phyloP scores from a whole-genome alignment of 1,140 invertebrate species.

The Drosophila chauvacae region DNA sequence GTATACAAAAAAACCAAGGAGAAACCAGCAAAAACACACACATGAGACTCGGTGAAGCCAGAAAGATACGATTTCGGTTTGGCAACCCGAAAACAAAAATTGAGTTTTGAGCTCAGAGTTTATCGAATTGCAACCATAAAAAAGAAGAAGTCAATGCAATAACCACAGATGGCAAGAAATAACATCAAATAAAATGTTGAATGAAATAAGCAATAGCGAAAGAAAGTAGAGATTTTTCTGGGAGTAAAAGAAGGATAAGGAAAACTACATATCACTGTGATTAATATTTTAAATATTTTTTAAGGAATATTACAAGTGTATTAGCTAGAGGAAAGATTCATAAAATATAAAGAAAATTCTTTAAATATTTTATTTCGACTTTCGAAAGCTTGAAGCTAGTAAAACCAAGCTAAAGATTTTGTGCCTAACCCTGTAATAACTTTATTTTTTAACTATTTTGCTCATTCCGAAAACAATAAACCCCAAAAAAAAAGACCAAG shows the following conservation, averaged over 20 bases:
- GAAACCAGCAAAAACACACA: constrained; percentile 4
- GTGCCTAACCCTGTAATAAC: not conserved
- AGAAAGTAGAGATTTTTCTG: not conserved
- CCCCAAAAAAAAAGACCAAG: not conserved
- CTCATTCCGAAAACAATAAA: not conserved
- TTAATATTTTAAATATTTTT: too few relatives aligned
- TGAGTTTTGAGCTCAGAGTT: constrained; percentile 32
- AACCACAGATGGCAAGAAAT: constrained; percentile 26
- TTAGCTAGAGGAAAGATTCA: too few relatives aligned
- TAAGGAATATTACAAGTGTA: too few relatives aligned
- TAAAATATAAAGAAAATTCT: too few relatives aligned
- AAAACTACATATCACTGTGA: not conserved
- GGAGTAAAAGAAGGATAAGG: not conserved
- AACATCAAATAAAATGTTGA: constrained; percentile 9
- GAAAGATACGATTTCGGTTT: constrained; percentile 27
- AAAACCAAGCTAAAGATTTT: not conserved
- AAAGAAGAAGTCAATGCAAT: constrained; percentile 31
- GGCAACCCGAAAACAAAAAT: constrained; percentile 20
- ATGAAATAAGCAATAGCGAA: not conserved
- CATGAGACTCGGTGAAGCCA: not conserved
- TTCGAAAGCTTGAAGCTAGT: too few relatives aligned
- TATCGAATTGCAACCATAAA: constrained; percentile 34
- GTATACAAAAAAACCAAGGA: constrained; percentile 10
- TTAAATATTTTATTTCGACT: too few relatives aligned
- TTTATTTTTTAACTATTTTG: not conserved